Evolutionary conservation across 2,113 vertebrate genomes (phyloP).

Genomic region (Otocyon megalotis): DNA sequence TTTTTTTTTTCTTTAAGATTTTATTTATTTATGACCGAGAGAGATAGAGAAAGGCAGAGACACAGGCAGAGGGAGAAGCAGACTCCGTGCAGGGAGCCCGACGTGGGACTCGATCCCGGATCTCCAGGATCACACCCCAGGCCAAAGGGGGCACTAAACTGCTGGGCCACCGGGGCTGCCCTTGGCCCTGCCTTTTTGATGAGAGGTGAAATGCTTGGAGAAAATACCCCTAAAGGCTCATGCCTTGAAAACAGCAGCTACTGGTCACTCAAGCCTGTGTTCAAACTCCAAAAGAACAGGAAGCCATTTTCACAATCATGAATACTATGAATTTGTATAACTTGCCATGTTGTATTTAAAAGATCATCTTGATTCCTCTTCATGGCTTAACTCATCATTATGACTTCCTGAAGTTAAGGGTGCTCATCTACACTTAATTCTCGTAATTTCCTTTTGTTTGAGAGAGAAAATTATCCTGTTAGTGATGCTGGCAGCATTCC

Average conservation of each 20-base stretch:
- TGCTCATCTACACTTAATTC: not conserved
- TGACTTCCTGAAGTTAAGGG: constrained; percentile 35
- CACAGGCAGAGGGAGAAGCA: no score
- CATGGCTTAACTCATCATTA: not conserved
- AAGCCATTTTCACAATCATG: not conserved
- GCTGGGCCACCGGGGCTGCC: no score
- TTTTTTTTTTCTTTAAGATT: no score
- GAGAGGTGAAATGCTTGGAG: not conserved
- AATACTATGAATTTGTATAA: not conserved
- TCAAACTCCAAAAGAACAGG: not conserved
- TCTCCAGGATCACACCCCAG: no score
- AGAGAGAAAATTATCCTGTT: not conserved
- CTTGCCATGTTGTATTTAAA: not conserved
- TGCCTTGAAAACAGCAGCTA: not conserved
- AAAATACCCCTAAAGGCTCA: not conserved
- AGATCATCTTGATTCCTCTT: constrained; percentile 15
- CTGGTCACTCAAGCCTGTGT: not conserved
- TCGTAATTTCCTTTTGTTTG: constrained; percentile 16
- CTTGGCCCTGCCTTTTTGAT: not conserved
- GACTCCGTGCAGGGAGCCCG: no score
- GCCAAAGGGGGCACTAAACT: no score
- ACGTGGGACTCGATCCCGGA: no score
- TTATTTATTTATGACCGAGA: no score
- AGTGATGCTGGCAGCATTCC: not conserved
- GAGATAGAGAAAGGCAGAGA: no score